Base-by-base conservation (phyloP, 2,888 invertebrate species). In the Acholoe squamosa region DNA sequence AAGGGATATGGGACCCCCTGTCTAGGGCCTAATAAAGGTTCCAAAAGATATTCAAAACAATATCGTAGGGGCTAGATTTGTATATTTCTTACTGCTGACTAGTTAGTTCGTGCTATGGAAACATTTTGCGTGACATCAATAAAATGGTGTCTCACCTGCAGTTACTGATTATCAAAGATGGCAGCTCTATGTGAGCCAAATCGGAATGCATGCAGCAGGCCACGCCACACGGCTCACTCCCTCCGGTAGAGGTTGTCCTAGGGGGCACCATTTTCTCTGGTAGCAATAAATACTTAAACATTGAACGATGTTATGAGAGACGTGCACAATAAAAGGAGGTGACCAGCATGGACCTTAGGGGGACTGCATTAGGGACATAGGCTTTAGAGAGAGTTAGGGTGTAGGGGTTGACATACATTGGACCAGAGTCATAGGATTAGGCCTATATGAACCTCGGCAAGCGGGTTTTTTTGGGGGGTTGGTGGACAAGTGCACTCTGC, bases 311-410 rank as follows among this genome's bases (percentile, higher is more conserved):
- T 33, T 28, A 77, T 77, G 77, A 77, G 77, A 33, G 77, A 77
- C 77, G 77, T 77, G 77, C n/a, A 33, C 77, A 77, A 77, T 77
- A 77, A 77, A 77, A 77, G 28, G 33, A 77, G 77, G 77, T 22
- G 77, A 77, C 77, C 33, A 1, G 77, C 12, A 33, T 28, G 33
- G 77, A 77, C 77, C 77, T 77, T 77, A 7, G n/a, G n/a, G n/a
- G 80, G 14, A 43, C 80, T 25, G 80, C 80, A 80, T 80, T 80
- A 80, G 80, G 80, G 34, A 80, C 80, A 31, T n/a, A 14, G 31
- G 16, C 76, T 43, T 43, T 10, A 43, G 43, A 10, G 43, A 43
- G 43, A 10, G 43, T 10, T 43, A 43, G 43, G 10, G 43, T 3
- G 43, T 10, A 43, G 43, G 43, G 10, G n/a, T n/a, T n/a, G n/a